phyloP scores from a whole-genome alignment of 2,888 invertebrate species.

The Smittia sp. region DNA sequence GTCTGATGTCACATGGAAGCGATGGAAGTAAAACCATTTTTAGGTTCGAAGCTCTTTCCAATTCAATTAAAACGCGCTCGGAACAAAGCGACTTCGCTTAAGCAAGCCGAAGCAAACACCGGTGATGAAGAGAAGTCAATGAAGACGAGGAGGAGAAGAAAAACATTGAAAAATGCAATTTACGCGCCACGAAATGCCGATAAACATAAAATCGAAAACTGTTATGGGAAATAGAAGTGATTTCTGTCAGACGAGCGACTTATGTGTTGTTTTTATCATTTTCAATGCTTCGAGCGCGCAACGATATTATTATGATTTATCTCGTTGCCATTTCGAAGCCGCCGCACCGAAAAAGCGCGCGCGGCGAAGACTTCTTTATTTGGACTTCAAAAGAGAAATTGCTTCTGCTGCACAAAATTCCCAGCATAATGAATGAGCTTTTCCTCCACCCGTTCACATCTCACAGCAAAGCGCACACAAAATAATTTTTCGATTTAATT shows the following conservation, averaged over 20 bases:
- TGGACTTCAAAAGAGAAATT: conserved; percentile 33
- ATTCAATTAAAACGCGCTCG: conserved; percentile 33
- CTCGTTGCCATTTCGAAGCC: conserved; percentile 22
- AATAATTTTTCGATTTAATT: neutral
- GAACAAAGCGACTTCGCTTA: neutral
- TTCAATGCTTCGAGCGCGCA: neutral
- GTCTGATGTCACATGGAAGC: conserved; percentile 36
- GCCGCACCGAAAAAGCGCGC: conserved; percentile 5
- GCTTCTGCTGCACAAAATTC: conserved; percentile 28
- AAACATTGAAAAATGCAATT: conserved; percentile 29
- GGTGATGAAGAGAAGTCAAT: neutral
- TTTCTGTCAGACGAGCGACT: conserved; percentile 14
- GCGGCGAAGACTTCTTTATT: conserved; percentile 28
- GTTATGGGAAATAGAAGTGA: conserved; percentile 22
- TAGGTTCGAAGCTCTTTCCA: conserved; percentile 9
- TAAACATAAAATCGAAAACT: conserved; percentile 19
- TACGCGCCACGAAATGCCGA: conserved; percentile 38
- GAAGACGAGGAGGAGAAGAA: neutral
- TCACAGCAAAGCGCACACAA: neutral
- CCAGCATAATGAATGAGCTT: conserved; percentile 35
- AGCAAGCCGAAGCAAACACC: neutral
- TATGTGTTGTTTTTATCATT: conserved; percentile 28
- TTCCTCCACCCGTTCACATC: neutral
- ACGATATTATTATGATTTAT: conserved; percentile 29
- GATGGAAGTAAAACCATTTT: conserved; percentile 17